Evolutionary conservation across 2,113 vertebrate genomes (phyloP), one percentile per base, ranked within the genome.

Genomic region (Pseudonaja textilis): DNA sequence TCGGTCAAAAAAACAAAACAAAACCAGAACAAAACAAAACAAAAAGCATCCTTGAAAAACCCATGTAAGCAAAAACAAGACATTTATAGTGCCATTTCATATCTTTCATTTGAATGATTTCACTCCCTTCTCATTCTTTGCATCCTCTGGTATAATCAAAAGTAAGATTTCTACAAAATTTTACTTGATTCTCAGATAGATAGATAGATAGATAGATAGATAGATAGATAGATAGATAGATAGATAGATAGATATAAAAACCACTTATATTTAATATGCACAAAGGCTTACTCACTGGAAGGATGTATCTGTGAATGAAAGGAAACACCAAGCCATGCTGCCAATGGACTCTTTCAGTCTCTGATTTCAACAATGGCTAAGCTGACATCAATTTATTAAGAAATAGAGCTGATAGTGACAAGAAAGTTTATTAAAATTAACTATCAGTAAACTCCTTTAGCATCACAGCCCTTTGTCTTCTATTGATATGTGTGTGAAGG

Each of bases 401-500:
- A 94, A 94, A 96, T 93, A 95, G 94, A 95, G 89, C 93, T 57
- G 94, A 91, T 94, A 88, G 94, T 93, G 94, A 93, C 89, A 93
- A 93, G 91, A 96, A 96, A 94, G 93, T 91, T 96, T 96, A 96
- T 96, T 96, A 96, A 94, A 96, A 95, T 94, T 95, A 94, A 92
- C 94, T 95, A 96, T 94, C 96, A 92, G 89, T 86, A 95, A 95
- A 89, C 91, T 94, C 90, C 39, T 93, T 94, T 92, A 93, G 94
- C 95, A 94, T 34, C 95, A 93, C 95, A 92, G 90, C 93, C 88
- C 93, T 96, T 89, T 94, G 47, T 87, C 69, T 57, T 88, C 94
- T 94, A 92, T 94, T 95, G 94, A 94, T 93, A 96, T 95, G 94
- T 95, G 93, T 22, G 20, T 1, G 55, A 56, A 56, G 55, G 55